Conservation (phyloP, 2,888 invertebrate species). For the Embidobia sp. region DNA sequence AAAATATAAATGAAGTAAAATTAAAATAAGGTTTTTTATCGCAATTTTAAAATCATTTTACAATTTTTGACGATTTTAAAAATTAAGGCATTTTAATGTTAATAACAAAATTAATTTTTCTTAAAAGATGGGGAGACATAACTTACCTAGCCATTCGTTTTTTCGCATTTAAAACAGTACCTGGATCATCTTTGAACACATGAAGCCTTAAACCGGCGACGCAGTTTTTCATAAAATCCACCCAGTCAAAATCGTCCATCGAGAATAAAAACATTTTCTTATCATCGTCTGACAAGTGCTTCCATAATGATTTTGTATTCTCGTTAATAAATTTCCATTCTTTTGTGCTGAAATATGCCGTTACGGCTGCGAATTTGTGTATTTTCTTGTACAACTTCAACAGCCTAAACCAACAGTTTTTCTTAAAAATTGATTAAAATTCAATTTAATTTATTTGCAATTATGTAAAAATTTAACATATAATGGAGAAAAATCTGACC, state of each 20-base stretch:
- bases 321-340: conserved; percentile 72
- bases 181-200: conserved; percentile 82
- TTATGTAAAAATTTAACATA: no score
- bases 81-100: neutral
- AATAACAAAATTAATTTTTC: no score
- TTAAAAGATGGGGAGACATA: no score
- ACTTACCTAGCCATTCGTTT: conserved; percentile 74
- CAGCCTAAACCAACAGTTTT: conserved; percentile 78
- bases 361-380: conserved; percentile 80
- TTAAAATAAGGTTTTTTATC: no score
- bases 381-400: conserved; percentile 82
- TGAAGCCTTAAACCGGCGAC: conserved; percentile 82
- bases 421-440: conserved; percentile 67
- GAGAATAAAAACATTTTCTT: conserved; percentile 82
- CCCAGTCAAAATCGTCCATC: conserved; percentile 82
- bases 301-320: conserved; percentile 80
- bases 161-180: conserved; percentile 70
- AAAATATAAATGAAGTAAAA: conserved; percentile 41
- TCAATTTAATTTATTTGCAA: no score
- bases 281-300: conserved; percentile 79
- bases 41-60: no score
- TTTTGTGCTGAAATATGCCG: conserved; percentile 82
- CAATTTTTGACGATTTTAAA: no score
- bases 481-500: no score
- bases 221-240: conserved; percentile 81